Conservation (phyloP, 2,797 vertebrate species). For the Bovichtus variegatus region DNA sequence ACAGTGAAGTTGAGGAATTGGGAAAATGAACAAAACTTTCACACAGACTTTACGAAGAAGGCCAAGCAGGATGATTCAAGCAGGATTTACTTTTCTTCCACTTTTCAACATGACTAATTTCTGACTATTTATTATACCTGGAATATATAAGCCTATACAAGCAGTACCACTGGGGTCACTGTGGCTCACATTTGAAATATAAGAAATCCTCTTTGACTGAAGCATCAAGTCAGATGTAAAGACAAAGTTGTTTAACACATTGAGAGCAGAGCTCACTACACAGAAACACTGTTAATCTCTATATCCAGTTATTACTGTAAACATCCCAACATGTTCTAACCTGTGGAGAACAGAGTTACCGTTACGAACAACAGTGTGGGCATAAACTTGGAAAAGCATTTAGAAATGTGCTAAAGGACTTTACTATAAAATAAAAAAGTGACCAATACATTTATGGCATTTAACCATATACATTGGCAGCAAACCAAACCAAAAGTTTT, state of each 20-base stretch:
- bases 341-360: constrained; percentile 4
- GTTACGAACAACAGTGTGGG: constrained; percentile 1
- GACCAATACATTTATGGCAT: constrained; percentile 32
- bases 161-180: not conserved
- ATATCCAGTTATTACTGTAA: not conserved
- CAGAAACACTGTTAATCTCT: not conserved
- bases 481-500: constrained; percentile 50
- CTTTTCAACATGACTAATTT: not conserved
- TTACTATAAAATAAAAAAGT: constrained; percentile 17
- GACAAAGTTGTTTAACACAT: constrained; percentile 1
- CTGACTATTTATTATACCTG: constrained; percentile 1
- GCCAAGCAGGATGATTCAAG: constrained; percentile 12
- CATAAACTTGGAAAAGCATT: constrained; percentile 9
- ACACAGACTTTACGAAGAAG: not conserved
- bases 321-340: not conserved
- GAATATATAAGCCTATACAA: no score
- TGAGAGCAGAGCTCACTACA: not conserved
- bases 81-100: constrained; percentile 12
- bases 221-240: no score
- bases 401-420: constrained; percentile 34
- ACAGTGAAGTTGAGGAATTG: constrained; percentile 65
- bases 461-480: constrained; percentile 31
- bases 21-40: constrained; percentile 54
- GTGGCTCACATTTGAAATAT: not conserved
- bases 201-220: not conserved